Evolutionary conservation across 2,797 vertebrate species (phyloP).

Genomic region (Benthosema pterotum): DNA sequence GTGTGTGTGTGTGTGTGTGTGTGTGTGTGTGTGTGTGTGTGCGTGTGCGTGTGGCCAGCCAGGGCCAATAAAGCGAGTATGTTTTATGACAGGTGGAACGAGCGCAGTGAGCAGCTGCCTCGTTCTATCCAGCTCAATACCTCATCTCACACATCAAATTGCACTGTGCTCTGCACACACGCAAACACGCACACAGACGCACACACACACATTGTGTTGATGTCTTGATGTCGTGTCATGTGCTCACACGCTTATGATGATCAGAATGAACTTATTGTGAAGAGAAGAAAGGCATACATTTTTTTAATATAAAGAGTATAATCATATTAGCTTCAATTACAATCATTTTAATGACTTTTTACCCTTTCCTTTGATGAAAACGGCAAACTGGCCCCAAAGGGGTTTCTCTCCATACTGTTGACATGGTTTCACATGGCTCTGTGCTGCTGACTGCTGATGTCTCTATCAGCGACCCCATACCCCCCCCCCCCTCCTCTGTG

Average conservation of each 20-base stretch:
- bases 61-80: conserved; percentile 75
- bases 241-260: too few species aligned
- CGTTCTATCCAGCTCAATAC: conserved; percentile 77
- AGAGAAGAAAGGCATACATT: too few species aligned
- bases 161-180: conserved; percentile 52
- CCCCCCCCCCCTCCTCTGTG: conserved; percentile 48
- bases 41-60: conserved; percentile 25
- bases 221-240: too few species aligned
- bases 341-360: too few species aligned
- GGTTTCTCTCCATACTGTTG: too few species aligned
- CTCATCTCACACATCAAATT: conserved; percentile 73
- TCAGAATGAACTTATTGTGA: too few species aligned
- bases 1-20: conserved; percentile 9
- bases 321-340: too few species aligned
- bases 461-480: conserved; percentile 78
- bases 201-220: conserved; percentile 16
- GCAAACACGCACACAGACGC: conserved; percentile 15
- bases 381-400: too few species aligned
- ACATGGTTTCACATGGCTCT: too few species aligned
- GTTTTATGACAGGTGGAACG: conserved; percentile 80
- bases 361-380: too few species aligned
- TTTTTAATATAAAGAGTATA: too few species aligned
- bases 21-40: background rate
- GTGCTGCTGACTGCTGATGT: conserved; percentile 42
- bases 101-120: conserved; percentile 65